Percentiles rank a stretch among this genome's conserved stretches.
These are phyloP conservation scores for Petroica traversi DNA, from an alignment of 2,113 vertebrate species.

Conservation along the genomic window DNA sequence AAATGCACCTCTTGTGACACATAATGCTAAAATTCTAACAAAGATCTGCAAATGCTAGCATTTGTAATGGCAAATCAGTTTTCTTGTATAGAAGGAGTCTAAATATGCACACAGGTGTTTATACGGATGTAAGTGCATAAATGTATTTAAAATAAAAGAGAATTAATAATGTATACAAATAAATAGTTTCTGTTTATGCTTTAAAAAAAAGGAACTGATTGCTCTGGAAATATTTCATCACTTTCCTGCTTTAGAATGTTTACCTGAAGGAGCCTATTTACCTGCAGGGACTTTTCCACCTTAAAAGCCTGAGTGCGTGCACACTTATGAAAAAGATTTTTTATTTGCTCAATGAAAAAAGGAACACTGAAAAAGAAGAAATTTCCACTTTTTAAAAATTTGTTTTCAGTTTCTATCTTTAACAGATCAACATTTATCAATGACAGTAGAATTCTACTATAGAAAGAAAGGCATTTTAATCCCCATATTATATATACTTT, in stretches of 20 bases:
- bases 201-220: neutral
- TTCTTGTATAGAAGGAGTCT: neutral
- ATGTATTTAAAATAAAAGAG: neutral
- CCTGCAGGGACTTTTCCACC: neutral
- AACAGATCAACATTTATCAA: neutral
- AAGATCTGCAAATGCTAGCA: neutral
- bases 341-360: neutral
- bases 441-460: neutral
- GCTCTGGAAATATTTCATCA: neutral
- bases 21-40: neutral
- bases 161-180: neutral
- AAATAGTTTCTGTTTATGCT: neutral
- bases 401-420: neutral
- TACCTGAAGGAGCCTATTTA: neutral
- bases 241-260: neutral
- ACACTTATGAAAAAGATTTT: neutral
- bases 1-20: neutral
- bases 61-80: neutral
- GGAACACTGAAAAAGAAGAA: neutral
- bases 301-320: neutral
- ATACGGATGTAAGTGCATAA: neutral
- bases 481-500: neutral
- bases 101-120: neutral
- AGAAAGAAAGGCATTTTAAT: neutral
- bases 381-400: rapidly evolving